phyloP scores from a whole-genome alignment of 2,888 invertebrate species.

The Synanthedon andrenaeformis region DNA sequence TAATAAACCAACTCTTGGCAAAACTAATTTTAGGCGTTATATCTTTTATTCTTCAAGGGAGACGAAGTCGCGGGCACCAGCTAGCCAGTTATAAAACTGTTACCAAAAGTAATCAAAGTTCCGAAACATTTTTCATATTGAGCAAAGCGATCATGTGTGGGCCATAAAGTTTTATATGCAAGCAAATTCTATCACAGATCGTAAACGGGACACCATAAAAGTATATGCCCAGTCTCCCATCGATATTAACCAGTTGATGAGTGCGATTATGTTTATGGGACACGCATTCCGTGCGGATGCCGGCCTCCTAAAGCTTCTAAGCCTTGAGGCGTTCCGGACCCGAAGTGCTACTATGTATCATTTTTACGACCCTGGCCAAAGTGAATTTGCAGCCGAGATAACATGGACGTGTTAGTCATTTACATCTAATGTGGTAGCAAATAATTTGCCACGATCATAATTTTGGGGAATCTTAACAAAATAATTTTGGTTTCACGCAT shows the following conservation, averaged over 20 bases:
- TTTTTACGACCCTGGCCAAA: conserved; percentile 59
- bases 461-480: not conserved
- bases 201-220: conserved; percentile 46
- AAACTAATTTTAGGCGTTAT: too few relatives aligned
- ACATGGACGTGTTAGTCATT: conserved; percentile 56
- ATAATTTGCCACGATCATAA: conserved; percentile 6
- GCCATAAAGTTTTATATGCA: conserved; percentile 41
- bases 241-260: conserved; percentile 50
- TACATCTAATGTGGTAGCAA: conserved; percentile 33
- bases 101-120: not conserved
- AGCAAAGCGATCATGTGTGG: not conserved
- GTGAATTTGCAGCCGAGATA: conserved; percentile 64
- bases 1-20: too few relatives aligned
- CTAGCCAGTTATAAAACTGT: too few relatives aligned
- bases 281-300: conserved; percentile 30
- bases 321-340: conserved; percentile 38
- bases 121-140: not conserved
- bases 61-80: too few relatives aligned
- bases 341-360: conserved; percentile 54
- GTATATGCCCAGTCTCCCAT: conserved; percentile 27
- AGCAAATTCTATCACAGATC: conserved; percentile 43
- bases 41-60: too few relatives aligned
- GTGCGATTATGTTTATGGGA: conserved; percentile 56
- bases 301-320: conserved; percentile 34
- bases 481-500: too few relatives aligned